These are phyloP conservation scores for Phallusia fumigata DNA, from an alignment of 23 tunicate genomes.

Conservation along the genomic window DNA sequence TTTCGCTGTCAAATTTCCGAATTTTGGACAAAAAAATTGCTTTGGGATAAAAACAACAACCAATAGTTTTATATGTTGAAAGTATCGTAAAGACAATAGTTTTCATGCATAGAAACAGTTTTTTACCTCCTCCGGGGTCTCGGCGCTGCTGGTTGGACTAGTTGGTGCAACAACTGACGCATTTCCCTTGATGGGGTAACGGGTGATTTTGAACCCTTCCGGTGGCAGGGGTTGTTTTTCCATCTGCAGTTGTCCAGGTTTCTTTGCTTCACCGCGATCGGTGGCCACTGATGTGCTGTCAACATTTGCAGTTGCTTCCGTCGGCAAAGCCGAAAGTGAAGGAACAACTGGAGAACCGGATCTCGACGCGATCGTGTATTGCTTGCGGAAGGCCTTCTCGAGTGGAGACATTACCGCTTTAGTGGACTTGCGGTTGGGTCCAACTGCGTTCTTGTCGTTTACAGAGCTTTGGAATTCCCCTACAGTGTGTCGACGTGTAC, in stretches of 20 bases:
- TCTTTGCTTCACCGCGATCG: background rate
- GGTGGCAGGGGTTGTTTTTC: conserved; percentile 82
- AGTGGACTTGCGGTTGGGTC: background rate
- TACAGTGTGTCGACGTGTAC: conserved; percentile 8
- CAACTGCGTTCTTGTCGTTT: background rate
- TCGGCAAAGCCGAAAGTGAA: background rate
- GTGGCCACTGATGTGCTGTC: background rate
- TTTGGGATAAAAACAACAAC: too few relatives aligned
- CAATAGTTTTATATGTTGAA: too few relatives aligned
- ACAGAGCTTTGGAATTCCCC: background rate
- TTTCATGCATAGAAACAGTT: background rate
- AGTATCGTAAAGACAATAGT: too few relatives aligned
- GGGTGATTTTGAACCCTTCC: conserved; percentile 76
- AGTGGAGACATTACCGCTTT: conserved; percentile 24
- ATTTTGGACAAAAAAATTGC: too few relatives aligned
- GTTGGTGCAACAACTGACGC: background rate
- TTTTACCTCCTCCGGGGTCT: background rate
- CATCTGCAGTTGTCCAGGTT: background rate
- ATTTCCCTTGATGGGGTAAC: conserved; percentile 7
- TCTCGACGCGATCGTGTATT: conserved; percentile 21
- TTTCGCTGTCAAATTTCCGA: too few relatives aligned
- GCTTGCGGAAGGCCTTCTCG: conserved; percentile 38
- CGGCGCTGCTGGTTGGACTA: background rate
- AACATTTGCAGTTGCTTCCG: background rate
- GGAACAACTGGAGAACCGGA: background rate